phyloP scores from a whole-genome alignment of 2,797 vertebrate genomes.

The Sarcophilus harrisii region DNA sequence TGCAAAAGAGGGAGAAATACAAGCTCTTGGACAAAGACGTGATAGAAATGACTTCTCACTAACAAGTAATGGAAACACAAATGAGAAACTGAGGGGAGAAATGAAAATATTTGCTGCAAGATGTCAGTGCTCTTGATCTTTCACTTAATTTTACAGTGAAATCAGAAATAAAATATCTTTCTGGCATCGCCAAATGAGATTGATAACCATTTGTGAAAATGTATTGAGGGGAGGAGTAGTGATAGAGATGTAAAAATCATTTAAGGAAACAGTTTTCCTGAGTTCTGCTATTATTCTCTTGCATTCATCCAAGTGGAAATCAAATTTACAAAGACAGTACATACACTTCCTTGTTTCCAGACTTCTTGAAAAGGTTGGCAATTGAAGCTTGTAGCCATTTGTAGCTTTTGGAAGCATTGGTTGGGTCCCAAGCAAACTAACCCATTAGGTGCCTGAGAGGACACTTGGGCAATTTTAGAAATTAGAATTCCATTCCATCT shows the following conservation, averaged over 20 bases:
- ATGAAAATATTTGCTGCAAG: conserved; percentile 13
- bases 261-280: conserved; percentile 35
- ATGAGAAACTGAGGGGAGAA: conserved; percentile 12
- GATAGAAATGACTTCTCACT: conserved; percentile 7
- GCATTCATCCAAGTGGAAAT: conserved; percentile 23
- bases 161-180: conserved; percentile 18
- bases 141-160: conserved; percentile 19
- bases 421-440: background rate
- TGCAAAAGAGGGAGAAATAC: background rate
- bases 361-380: background rate
- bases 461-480: background rate
- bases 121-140: conserved; percentile 34
- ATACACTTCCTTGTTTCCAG: background rate
- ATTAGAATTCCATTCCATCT: background rate
- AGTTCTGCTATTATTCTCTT: conserved; percentile 19
- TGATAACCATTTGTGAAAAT: conserved; percentile 32
- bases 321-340: background rate
- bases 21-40: background rate
- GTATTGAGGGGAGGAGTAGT: background rate
- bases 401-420: background rate
- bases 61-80: background rate
- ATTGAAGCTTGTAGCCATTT: background rate
- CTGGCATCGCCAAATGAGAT: background rate
- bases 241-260: background rate
- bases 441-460: background rate